A percentile compares a stretch with the other conserved stretches of the same genome.
These are phyloP conservation scores for Euspilapteryx auroguttella DNA, from an alignment of 2,888 invertebrate species.

Conservation along the genomic window DNA sequence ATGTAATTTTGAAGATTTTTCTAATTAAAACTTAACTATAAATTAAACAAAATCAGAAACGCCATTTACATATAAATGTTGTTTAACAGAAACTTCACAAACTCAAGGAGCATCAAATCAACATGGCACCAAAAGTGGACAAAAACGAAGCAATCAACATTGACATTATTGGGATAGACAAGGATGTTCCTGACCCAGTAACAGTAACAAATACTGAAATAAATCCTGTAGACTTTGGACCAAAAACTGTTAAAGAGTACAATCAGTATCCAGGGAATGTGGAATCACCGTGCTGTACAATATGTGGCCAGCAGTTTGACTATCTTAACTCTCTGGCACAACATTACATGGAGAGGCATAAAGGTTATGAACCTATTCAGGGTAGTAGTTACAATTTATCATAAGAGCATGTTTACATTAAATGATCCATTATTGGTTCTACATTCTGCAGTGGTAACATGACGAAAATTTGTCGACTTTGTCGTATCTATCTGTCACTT, in stretches of 20 bases:
- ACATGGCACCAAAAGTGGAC: constrained; percentile 13
- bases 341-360: constrained; percentile 29
- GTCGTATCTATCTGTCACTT: no score
- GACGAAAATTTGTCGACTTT: no score
- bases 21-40: no score
- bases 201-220: no score
- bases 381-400: no score
- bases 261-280: constrained; percentile 13
- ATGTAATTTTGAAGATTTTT: no score
- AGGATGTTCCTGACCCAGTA: constrained; percentile 24
- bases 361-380: constrained; percentile 20
- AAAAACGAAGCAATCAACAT: constrained; percentile 24
- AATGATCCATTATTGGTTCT: no score
- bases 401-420: no score
- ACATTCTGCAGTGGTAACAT: no score
- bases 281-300: constrained; percentile 22
- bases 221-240: constrained; percentile 16
- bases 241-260: constrained; percentile 19
- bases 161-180: constrained; percentile 38
- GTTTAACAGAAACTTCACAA: constrained; percentile 46
- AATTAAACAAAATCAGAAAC: no score
- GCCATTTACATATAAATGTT: constrained; percentile 13
- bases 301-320: constrained; percentile 32
- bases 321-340: constrained; percentile 28
- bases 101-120: constrained; percentile 33